Evolutionary conservation across 2,888 invertebrate genomes (phyloP), one percentile per base, ranked within the genome.

Genomic region (Nephrocerus scutellatus): DNA sequence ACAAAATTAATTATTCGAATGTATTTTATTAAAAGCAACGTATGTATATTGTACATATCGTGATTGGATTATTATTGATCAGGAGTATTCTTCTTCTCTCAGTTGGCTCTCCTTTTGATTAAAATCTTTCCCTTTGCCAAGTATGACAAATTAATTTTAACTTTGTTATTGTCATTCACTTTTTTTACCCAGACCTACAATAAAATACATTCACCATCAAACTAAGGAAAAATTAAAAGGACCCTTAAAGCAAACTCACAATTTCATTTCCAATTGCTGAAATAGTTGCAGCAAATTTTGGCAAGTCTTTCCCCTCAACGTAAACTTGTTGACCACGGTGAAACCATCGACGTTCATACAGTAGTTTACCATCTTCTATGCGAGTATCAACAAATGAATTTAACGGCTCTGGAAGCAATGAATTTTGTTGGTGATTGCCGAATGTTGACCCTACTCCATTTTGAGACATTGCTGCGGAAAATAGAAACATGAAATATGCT

Each of bases 301-400:
- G 75, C 58, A 83, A 72, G 51, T 93, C 93, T 48, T 85, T 80
- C 13, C 91, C 89, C 69, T 91, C 91, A 4, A 92, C 82, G 66
- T 84, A 90, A 22, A 95, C 85, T 47, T 88, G 84, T 70, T 95
- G 93, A 0, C 93, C 93, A 46, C 93, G 76, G 60, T 93, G 92
- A 71, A 85, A 95, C 95, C 95, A 95, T 60, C 90, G 77, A 49
- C 91, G 78, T 70, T 95, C 93, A 70, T 90, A 93, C 57, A 89
- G 73, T 43, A 96, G 72, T 71, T 93, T 91, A 36, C 93, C 93
- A 71, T 93, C 93, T 70, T 95, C 95, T 50, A 95, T 90, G 46
- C 87, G 78, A 5, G 90, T 86, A 55, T 93, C 93, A 30, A 79
- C 74, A 47, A 76, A 65, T 33, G 76, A 67, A 21, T 70, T 62